Conservation (phyloP, 2,888 invertebrate species). For the Ctenicera cuprea region DNA sequence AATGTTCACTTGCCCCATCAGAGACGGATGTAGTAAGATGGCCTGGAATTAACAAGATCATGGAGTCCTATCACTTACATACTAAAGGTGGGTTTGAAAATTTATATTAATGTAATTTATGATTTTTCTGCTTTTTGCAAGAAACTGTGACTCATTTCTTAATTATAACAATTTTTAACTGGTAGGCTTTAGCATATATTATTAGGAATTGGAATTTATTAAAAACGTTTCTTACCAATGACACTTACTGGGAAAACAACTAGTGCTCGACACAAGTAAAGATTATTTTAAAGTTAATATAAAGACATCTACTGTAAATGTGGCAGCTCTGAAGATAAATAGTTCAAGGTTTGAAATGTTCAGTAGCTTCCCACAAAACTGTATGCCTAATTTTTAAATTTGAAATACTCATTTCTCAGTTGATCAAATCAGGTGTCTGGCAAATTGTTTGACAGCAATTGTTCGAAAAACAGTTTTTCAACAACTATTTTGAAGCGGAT, state of each 20-base stretch:
- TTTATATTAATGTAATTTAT: constrained; percentile 8
- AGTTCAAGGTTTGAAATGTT: no score
- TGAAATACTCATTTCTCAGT: no score
- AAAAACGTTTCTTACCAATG: not conserved
- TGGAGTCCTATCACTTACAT: constrained; percentile 74
- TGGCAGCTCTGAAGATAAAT: no score
- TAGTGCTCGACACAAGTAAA: not conserved
- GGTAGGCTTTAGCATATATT: not conserved
- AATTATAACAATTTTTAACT: not conserved
- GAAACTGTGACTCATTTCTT: constrained; percentile 35
- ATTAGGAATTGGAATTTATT: not conserved
- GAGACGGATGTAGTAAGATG: constrained; percentile 65
- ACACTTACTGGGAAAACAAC: not conserved
- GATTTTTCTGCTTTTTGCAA: constrained; percentile 20
- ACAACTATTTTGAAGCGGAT: no score
- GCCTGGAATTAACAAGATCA: constrained; percentile 74
- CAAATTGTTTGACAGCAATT: no score
- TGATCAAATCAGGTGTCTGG: no score
- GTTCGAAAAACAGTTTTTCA: no score
- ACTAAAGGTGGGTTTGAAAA: constrained; percentile 72
- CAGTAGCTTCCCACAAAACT: no score
- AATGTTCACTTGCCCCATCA: constrained; percentile 45
- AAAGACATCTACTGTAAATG: no score
- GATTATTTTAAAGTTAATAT: no score
- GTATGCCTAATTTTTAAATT: no score